Base-by-base conservation (phyloP, 2,797 vertebrate species). In the Decapterus maruadsi region DNA sequence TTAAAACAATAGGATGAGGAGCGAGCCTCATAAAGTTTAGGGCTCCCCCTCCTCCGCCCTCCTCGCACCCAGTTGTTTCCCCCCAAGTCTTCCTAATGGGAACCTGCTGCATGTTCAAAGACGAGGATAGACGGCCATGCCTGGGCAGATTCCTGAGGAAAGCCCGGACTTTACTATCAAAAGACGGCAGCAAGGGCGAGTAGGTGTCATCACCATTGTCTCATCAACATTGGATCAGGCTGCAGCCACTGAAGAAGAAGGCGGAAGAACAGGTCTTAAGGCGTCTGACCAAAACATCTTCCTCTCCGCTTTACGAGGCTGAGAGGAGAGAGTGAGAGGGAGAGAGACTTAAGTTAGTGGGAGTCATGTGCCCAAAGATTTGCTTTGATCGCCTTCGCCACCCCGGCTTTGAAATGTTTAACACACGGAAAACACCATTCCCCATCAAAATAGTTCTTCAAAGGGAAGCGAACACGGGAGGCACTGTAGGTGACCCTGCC, bases 41-140 rank as follows among this genome's bases (percentile, higher is more conserved):
- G 54, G 65, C 58, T 72, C 75, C 75, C 50, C 61, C 31, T 34
- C 31, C 6, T 34, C 31, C 31, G 4, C 4, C 6, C 31, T 4
- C 31, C 31, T 16, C 1, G 16, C 64, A 42, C 64, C 51, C 62
- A 72, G 42, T 86, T 22, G 68, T 73, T 53, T 68, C 75, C 68
- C 53, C 70, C 29, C 48, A 68, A 80, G 84, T 86, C 82, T 67
- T 63, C 66, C 71, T 91, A 93, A 94, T 94, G 70, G 73, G 84
- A 93, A 86, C 85, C 91, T 84, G 90, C 84, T 93, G 89, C 72
- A 22, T 59, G 85, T 94, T 94, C 92, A 94, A 93, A 94, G 89
- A 83, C 55, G 1, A 61, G 84, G 82, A 82, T 80, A 57, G 72
- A 83, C 65, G 66, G 50, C 70, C 60, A 74, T 53, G 84, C 79